Conservation (phyloP, 2,797 vertebrate genomes). For the Morus bassanus region DNA sequence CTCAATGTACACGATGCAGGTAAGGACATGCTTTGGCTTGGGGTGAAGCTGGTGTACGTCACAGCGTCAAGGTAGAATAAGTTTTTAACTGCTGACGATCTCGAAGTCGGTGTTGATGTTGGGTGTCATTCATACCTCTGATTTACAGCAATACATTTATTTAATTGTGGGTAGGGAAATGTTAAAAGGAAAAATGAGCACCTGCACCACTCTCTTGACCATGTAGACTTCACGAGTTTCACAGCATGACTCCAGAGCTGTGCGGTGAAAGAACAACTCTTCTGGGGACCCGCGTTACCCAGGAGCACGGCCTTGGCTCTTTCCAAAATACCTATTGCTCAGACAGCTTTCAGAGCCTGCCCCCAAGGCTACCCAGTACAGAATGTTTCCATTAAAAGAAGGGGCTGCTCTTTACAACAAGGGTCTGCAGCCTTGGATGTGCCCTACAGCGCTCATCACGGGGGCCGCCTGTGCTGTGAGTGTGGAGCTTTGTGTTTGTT, state of each 20-base stretch:
- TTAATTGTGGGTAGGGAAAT: neutral
- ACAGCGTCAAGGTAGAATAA: accelerated
- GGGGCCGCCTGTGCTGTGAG: accelerated
- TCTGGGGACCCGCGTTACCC: accelerated
- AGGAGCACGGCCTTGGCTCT: neutral
- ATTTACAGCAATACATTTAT: neutral
- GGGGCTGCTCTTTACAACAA: neutral
- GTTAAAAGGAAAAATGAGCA: neutral
- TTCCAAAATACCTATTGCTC: neutral
- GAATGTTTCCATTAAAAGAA: neutral
- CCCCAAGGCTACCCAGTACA: too few relatives aligned
- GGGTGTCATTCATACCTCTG: accelerated
- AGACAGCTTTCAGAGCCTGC: neutral
- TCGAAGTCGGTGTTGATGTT: accelerated
- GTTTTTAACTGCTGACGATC: neutral
- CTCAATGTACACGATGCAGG: accelerated
- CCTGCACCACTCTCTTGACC: too few relatives aligned
- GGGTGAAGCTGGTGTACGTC: neutral
- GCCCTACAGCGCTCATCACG: accelerated
- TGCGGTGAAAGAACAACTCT: neutral
- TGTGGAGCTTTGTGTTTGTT: neutral
- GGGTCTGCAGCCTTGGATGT: neutral
- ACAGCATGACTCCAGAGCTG: neutral
- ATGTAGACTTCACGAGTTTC: accelerated
- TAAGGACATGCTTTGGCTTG: neutral